Evolutionary conservation across 2,888 invertebrate genomes (phyloP).

Genomic region (Teleiodes luculella): DNA sequence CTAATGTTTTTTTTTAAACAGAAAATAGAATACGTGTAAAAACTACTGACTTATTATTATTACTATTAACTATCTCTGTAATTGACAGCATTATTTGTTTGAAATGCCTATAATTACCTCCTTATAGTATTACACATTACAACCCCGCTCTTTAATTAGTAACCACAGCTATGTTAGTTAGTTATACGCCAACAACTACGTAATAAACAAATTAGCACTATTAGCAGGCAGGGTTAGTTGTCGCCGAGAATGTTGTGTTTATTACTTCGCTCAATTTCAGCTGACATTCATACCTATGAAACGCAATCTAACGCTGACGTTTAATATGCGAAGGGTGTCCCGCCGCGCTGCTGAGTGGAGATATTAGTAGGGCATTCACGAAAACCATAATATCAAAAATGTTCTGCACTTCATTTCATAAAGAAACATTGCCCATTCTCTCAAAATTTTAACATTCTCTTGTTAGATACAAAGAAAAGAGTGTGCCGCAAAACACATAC

Average conservation of each 20-base stretch:
- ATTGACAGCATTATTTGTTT: not conserved
- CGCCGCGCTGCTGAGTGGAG: not conserved
- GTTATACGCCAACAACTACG: not conserved
- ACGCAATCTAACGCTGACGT: not conserved
- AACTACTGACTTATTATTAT: no score
- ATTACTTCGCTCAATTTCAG: not conserved
- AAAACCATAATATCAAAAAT: no score
- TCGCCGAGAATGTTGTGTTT: not conserved
- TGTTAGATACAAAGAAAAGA: no score
- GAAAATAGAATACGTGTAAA: no score
- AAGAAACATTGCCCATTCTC: no score
- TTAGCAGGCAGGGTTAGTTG: no score
- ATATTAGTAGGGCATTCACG: not conserved
- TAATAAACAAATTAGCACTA: not conserved
- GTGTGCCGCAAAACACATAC: no score
- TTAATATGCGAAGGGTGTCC: conserved; percentile 1
- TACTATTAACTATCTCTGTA: not conserved
- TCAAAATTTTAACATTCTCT: no score
- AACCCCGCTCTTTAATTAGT: no score
- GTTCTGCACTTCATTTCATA: no score
- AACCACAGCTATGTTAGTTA: not conserved
- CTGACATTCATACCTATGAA: not conserved
- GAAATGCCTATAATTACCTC: not conserved
- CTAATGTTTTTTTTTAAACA: no score
- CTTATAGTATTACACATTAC: no score